Evolutionary conservation across 64 coral and sea anemone species (phyloP).

Genomic region (Pocillopora verrucosa): DNA sequence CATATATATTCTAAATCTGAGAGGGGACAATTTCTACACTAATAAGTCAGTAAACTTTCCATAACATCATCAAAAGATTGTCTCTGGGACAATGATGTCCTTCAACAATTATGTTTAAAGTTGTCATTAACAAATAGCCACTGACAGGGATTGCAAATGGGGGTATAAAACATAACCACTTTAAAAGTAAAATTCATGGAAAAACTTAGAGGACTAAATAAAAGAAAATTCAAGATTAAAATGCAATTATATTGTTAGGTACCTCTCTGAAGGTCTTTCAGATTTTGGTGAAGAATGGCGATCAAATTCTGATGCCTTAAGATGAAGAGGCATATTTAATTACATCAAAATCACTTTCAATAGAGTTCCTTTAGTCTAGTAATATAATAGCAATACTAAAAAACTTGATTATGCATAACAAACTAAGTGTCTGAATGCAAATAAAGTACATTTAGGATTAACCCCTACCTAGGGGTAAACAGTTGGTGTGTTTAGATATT

Average conservation of each 20-base stretch:
- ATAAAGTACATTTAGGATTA: too few relatives aligned
- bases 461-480: too few relatives aligned
- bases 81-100: not conserved
- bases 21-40: too few relatives aligned
- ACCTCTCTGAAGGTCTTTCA: conserved; percentile 19
- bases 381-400: too few relatives aligned
- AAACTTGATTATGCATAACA: not conserved
- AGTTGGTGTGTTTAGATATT: too few relatives aligned
- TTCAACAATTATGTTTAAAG: too few relatives aligned
- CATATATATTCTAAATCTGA: not conserved
- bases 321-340: not conserved
- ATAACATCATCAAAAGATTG: not conserved
- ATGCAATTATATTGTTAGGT: not conserved
- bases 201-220: not conserved
- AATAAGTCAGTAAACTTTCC: not conserved
- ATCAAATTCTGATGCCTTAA: conserved; percentile 32
- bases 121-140: too few relatives aligned
- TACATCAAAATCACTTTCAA: not conserved
- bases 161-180: too few relatives aligned
- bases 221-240: too few relatives aligned
- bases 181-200: too few relatives aligned
- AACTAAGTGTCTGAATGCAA: too few relatives aligned
- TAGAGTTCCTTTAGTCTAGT: not conserved
- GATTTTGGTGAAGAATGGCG: not conserved
- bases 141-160: too few relatives aligned